Evolutionary conservation across 64 coral and sea anemone genomes (phyloP).

Genomic region (Dendronephthya gigantea): DNA sequence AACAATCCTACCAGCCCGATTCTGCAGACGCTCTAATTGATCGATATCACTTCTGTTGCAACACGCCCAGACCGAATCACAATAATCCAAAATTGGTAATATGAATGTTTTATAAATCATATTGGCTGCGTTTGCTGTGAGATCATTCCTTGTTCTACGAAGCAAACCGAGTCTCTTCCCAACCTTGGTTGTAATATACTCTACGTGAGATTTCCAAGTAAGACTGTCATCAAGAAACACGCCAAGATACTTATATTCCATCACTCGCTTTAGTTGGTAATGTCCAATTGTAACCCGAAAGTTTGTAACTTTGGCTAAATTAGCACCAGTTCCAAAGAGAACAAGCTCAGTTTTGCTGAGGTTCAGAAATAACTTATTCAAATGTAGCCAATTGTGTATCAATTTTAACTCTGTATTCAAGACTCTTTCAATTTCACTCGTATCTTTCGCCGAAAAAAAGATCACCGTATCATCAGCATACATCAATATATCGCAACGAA

Average conservation of each 20-base stretch:
- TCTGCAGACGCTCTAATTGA: neutral
- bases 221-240: slow-evolving; percentile 4
- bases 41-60: neutral
- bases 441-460: too few species aligned
- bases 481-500: too few species aligned
- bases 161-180: slow-evolving; percentile 23
- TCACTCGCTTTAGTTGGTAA: slow-evolving; percentile 8
- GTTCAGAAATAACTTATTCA: too few species aligned
- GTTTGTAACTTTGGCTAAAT: slow-evolving; percentile 7
- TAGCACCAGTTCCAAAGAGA: too few species aligned
- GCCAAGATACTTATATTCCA: slow-evolving; percentile 10
- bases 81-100: neutral
- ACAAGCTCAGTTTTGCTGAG: too few species aligned
- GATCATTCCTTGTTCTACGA: slow-evolving; percentile 1
- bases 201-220: slow-evolving; percentile 10
- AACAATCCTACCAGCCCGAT: neutral
- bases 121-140: slow-evolving; percentile 18
- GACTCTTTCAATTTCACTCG: too few species aligned
- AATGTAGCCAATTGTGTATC: too few species aligned
- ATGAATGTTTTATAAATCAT: slow-evolving; percentile 19
- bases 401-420: too few species aligned
- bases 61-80: slow-evolving; percentile 20
- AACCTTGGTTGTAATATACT: slow-evolving; percentile 18
- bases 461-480: too few species aligned
- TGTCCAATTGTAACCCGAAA: neutral